phyloP scores from a whole-genome alignment of 1,140 invertebrate species.

The Sesamia nonagrioides region DNA sequence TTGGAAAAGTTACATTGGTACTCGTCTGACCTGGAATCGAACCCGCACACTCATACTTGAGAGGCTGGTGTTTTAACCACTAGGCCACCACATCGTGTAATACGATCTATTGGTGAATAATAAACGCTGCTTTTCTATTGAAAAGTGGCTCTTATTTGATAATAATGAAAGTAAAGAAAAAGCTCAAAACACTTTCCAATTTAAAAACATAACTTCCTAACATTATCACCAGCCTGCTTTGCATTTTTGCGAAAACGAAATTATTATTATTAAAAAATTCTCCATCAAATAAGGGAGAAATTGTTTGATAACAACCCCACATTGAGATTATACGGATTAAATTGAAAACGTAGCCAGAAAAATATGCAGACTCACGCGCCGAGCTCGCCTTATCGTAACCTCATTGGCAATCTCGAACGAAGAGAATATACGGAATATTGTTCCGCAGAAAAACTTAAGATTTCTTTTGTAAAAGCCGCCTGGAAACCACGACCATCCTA shows the following conservation, averaged over 20 bases:
- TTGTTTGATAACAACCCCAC: constrained; percentile 68
- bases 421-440: constrained; percentile 61
- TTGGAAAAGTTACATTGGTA: no score
- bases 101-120: background rate
- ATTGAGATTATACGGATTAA: constrained; percentile 67
- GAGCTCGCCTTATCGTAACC: constrained; percentile 65
- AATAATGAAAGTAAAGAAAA: background rate
- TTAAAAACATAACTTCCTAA: background rate
- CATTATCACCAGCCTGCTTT: constrained; percentile 15
- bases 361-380: constrained; percentile 74
- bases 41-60: no score
- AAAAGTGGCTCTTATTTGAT: background rate
- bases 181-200: background rate
- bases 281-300: constrained; percentile 62
- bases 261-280: constrained; percentile 52
- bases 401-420: constrained; percentile 66
- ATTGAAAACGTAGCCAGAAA: constrained; percentile 68
- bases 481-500: constrained; percentile 1
- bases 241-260: constrained; percentile 25
- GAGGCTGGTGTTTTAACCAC: no score
- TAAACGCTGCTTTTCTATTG: background rate
- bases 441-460: constrained; percentile 56
- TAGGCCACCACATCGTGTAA: no score
- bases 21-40: no score
- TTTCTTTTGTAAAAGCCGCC: constrained; percentile 14